Evolutionary conservation across 1,140 invertebrate species (phyloP).

Genomic region (Pseudomyrmex flavicornis): DNA sequence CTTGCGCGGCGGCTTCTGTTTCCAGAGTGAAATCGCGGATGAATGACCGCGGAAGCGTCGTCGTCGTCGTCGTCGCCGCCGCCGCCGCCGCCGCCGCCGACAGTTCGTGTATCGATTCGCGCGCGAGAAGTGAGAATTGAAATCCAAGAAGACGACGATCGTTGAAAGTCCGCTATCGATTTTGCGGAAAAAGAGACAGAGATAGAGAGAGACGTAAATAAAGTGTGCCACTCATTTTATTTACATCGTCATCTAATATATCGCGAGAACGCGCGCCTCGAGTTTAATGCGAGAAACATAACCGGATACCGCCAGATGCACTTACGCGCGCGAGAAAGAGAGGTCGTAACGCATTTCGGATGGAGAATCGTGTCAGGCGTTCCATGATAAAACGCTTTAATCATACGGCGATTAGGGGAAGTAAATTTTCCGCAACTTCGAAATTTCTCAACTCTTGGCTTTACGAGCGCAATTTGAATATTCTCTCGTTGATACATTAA

Average conservation of each 20-base stretch:
- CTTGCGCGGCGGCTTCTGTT: background rate
- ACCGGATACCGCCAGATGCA: constrained; percentile 1
- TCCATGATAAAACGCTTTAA: constrained; percentile 1
- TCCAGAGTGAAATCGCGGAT: constrained; percentile 33
- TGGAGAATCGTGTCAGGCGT: background rate
- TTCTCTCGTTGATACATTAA: no score
- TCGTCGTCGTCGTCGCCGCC: background rate
- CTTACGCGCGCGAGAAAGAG: background rate
- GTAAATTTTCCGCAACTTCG: background rate
- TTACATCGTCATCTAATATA: constrained; percentile 5
- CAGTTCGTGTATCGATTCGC: background rate
- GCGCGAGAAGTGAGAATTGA: constrained; percentile 32
- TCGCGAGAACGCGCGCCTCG: background rate
- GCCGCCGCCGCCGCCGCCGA: no score
- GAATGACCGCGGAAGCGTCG: constrained; percentile 1
- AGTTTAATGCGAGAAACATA: constrained; percentile 7
- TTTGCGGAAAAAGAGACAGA: background rate
- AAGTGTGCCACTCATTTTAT: constrained; percentile 21
- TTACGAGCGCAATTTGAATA: no score
- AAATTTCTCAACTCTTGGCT: background rate
- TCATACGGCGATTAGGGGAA: background rate
- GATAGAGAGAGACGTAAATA: background rate
- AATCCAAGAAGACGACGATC: constrained; percentile 23
- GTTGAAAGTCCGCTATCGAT: constrained; percentile 4
- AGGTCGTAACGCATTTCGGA: background rate